These are phyloP conservation scores for Gerris buenoi DNA, from an alignment of 1,140 invertebrate species.

Conservation along the genomic window DNA sequence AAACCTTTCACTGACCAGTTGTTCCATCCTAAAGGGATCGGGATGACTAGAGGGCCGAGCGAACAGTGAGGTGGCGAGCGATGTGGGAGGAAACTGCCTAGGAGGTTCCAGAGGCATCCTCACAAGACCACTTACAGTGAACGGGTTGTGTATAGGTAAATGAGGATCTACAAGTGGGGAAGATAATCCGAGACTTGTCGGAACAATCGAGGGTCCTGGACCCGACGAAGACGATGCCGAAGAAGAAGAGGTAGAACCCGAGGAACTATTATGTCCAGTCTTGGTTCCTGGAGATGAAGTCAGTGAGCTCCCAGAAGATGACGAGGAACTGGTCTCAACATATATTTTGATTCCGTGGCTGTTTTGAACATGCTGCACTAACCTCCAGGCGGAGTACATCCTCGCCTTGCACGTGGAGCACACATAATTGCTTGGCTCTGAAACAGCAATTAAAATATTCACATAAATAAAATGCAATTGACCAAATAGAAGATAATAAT, in stretches of 20 bases:
- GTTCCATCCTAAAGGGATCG: constrained; percentile 65
- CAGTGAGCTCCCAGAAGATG: constrained; percentile 21
- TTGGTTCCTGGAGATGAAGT: constrained; percentile 33
- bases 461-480: no score
- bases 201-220: constrained; percentile 38
- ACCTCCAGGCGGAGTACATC: constrained; percentile 77
- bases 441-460: constrained; percentile 43
- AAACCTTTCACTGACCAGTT: constrained; percentile 62
- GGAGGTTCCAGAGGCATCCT: constrained; percentile 39
- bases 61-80: constrained; percentile 44
- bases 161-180: constrained; percentile 28
- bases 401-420: constrained; percentile 87
- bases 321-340: constrained; percentile 41
- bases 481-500: no score
- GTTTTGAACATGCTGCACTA: constrained; percentile 88
- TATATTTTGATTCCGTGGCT: constrained; percentile 88
- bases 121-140: constrained; percentile 46
- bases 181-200: constrained; percentile 12
- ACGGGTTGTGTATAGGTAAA: constrained; percentile 45
- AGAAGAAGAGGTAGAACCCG: constrained; percentile 36
- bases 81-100: constrained; percentile 30
- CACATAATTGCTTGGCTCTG: constrained; percentile 88
- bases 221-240: constrained; percentile 29
- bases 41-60: constrained; percentile 46
- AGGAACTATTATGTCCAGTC: constrained; percentile 36